Evolutionary conservation across 2,797 vertebrate species (phyloP).

Genomic region (Steatocranus sp.): DNA sequence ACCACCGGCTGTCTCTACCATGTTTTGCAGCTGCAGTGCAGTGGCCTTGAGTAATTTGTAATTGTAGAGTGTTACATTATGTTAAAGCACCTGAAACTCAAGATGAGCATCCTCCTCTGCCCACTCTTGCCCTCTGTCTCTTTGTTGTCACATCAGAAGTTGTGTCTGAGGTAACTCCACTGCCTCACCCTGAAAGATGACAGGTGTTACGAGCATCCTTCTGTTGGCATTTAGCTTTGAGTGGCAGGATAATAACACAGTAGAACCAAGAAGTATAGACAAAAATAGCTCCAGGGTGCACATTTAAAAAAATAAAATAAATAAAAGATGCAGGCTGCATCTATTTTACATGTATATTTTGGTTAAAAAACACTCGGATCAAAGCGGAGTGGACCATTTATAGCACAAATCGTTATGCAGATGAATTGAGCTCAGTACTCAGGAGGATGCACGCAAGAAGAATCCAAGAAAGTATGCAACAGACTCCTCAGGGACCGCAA

Average conservation of each 20-base stretch:
- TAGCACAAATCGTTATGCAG: background rate
- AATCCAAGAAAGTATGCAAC: background rate
- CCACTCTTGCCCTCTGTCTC: background rate
- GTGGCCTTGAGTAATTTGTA: background rate
- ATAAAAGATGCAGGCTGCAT: background rate
- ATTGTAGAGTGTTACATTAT: background rate
- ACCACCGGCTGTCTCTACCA: background rate
- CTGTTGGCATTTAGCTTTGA: constrained; percentile 13
- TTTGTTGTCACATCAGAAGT: background rate
- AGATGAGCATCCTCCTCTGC: background rate
- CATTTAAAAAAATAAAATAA: background rate
- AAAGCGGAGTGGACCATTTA: constrained; percentile 14
- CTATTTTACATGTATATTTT: constrained; percentile 22
- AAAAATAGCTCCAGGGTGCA: constrained; percentile 32
- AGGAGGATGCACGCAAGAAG: background rate
- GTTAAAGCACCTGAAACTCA: background rate
- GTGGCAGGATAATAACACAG: constrained; percentile 4
- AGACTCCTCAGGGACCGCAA: constrained; percentile 6
- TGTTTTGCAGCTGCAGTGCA: background rate
- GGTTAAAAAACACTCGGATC: background rate
- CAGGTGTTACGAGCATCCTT: constrained; percentile 10
- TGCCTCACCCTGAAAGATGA: constrained; percentile 4
- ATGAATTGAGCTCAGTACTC: constrained; percentile 1
- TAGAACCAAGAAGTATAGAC: background rate
- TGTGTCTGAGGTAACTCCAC: constrained; percentile 1